Conservation (phyloP, 1,140 invertebrate genomes). For the Copidosoma floridanum region DNA sequence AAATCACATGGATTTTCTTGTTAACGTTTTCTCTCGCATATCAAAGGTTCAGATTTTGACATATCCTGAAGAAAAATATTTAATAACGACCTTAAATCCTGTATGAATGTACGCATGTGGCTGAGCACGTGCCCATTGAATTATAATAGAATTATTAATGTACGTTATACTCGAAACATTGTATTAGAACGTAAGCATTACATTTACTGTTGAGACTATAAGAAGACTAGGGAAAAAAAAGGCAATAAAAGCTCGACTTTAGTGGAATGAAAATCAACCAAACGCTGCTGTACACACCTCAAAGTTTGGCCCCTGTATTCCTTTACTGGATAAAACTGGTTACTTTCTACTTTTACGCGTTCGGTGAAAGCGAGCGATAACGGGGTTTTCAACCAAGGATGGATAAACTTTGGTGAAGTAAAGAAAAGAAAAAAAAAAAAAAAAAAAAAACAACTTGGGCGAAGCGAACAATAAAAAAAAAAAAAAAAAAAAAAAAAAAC, state of each 20-base stretch:
- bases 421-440: no score
- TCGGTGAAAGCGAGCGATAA: no score
- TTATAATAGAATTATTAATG: no score
- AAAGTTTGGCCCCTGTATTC: neutral
- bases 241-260: neutral
- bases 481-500: no score
- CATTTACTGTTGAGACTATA: constrained; percentile 18
- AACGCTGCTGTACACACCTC: no score
- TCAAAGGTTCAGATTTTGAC: neutral
- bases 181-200: constrained; percentile 5
- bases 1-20: no score
- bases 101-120: no score
- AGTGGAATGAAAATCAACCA: neutral
- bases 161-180: no score
- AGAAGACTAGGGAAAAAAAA: neutral
- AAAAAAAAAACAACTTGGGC: no score
- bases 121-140: no score
- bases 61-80: neutral
- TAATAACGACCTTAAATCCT: neutral
- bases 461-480: no score
- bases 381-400: neutral
- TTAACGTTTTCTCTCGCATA: neutral
- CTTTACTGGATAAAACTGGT: constrained; percentile 10
- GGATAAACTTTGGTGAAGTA: neutral
- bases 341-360: no score